Evolutionary conservation across 2,888 invertebrate genomes (phyloP).

Genomic region (Pherbina coryleti): DNA sequence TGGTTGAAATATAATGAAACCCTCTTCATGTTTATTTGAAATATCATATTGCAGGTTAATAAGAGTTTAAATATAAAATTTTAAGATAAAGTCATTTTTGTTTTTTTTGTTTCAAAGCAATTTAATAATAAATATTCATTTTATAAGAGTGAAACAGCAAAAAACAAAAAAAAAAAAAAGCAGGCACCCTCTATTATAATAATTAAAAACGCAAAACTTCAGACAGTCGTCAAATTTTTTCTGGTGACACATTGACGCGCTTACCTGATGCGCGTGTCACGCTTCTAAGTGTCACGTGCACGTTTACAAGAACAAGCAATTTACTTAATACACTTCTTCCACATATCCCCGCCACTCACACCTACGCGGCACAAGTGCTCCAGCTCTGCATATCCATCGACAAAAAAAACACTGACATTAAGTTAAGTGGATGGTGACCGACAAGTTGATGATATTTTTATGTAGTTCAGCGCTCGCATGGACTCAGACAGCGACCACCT

Average conservation of each 20-base stretch:
- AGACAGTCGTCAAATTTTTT: background rate
- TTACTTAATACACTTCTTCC: background rate
- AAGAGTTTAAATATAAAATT: no score
- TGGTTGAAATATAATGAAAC: no score
- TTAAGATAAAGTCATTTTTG: no score
- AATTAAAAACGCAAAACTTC: background rate
- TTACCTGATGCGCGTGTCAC: slow-evolving; percentile 10
- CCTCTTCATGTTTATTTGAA: no score
- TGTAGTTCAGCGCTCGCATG: background rate
- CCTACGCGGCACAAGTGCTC: no score
- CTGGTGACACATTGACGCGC: background rate
- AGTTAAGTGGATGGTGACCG: background rate
- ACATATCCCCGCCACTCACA: background rate
- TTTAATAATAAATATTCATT: no score
- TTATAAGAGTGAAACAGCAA: no score
- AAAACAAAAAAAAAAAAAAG: background rate
- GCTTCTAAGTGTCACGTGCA: background rate
- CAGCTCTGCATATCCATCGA: background rate
- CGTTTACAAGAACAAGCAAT: background rate
- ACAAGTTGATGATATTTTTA: background rate
- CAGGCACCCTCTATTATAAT: background rate
- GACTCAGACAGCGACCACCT: background rate
- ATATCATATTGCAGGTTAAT: no score
- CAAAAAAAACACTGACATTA: background rate
- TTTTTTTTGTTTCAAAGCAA: no score